These are phyloP conservation scores for Polymixis lichenea DNA, from an alignment of 2,888 invertebrate genomes.

Conservation along the genomic window DNA sequence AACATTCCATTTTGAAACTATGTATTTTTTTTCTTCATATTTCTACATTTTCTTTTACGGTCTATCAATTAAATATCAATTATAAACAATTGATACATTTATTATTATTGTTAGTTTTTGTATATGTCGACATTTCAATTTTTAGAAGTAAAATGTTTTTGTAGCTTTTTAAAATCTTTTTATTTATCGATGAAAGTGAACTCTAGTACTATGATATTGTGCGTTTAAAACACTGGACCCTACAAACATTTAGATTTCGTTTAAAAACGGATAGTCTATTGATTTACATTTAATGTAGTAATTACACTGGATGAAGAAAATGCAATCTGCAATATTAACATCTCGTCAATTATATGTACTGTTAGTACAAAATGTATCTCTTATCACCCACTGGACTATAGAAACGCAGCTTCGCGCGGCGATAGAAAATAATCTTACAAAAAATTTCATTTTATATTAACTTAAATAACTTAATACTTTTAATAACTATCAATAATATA, in stretches of 20 bases:
- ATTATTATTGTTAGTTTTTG: constrained; percentile 87
- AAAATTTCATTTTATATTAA: constrained; percentile 89
- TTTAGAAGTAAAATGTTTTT: constrained; percentile 86
- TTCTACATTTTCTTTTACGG: constrained; percentile 89
- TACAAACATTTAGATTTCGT: constrained; percentile 90
- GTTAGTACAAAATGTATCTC: constrained; percentile 78
- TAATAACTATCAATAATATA: constrained; percentile 89
- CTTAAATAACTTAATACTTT: constrained; percentile 91
- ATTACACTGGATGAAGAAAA: constrained; percentile 89
- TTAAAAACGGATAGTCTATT: constrained; percentile 89
- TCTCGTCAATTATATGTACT: constrained; percentile 77
- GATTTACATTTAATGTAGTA: constrained; percentile 87
- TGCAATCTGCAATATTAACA: constrained; percentile 81
- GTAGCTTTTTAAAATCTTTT: constrained; percentile 82
- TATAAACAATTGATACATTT: constrained; percentile 89
- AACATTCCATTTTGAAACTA: constrained; percentile 87
- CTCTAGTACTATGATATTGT: constrained; percentile 90
- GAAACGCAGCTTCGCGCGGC: constrained; percentile 78
- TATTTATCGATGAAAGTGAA: constrained; percentile 86
- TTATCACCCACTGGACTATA: constrained; percentile 81
- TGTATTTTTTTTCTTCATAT: constrained; percentile 88
- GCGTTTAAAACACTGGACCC: constrained; percentile 90
- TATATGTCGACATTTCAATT: constrained; percentile 86
- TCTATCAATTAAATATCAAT: constrained; percentile 90
- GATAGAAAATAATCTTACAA: constrained; percentile 88